Evolutionary conservation across 2,113 vertebrate genomes (phyloP).

Genomic region (Rhinichthys klamathensis): DNA sequence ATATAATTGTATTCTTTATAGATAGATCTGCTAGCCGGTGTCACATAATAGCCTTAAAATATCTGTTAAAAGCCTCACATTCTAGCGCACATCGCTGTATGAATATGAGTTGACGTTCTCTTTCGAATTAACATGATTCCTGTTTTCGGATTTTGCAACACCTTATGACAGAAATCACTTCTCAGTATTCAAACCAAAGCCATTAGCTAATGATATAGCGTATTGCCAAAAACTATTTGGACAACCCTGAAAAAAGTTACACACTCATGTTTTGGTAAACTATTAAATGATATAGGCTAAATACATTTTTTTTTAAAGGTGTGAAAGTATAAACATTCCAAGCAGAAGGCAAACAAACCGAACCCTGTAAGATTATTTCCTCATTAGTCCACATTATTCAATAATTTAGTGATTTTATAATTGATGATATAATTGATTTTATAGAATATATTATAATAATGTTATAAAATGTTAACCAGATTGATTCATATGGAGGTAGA

Average conservation of each 20-base stretch:
- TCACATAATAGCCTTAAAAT: not conserved
- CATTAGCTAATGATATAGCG: too few relatives aligned
- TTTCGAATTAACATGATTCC: not conserved
- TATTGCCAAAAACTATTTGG: not conserved
- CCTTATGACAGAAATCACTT: not conserved
- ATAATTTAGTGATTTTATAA: not conserved
- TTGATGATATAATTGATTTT: not conserved
- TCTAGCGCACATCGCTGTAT: not conserved
- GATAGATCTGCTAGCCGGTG: not conserved
- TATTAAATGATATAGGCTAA: not conserved
- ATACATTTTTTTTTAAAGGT: too few relatives aligned
- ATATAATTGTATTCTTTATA: not conserved
- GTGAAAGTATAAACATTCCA: not conserved
- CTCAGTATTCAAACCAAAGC: not conserved
- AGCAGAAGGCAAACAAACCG: not conserved
- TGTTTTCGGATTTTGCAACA: not conserved
- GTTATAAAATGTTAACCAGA: not conserved
- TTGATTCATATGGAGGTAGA: not conserved
- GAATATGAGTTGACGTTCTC: not conserved
- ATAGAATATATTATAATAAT: not conserved
- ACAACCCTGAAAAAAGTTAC: not conserved
- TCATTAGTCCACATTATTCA: not conserved
- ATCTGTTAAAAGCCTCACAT: not conserved
- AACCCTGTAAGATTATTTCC: not conserved
- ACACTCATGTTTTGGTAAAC: not conserved